Evolutionary conservation across 2,888 invertebrate genomes (phyloP).

Genomic region (Thyatira batis): DNA sequence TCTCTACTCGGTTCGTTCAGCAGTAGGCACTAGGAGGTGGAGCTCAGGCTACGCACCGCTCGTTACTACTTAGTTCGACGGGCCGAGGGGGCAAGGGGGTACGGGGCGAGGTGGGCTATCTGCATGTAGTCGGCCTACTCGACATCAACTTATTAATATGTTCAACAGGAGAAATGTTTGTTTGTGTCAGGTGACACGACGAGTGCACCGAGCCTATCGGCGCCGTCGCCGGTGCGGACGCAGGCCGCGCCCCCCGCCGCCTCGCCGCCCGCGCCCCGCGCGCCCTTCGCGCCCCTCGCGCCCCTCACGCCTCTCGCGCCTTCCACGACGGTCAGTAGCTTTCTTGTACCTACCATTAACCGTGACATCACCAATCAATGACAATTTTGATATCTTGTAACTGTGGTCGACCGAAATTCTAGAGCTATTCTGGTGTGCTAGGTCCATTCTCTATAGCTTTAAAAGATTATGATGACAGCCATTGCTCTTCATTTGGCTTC

Average conservation of each 20-base stretch:
- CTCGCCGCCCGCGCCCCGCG: not conserved
- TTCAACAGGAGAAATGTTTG: not conserved
- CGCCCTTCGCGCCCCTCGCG: too few relatives aligned
- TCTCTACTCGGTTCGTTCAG: not conserved
- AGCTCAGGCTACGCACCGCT: not conserved
- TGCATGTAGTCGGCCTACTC: not conserved
- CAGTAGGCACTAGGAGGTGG: not conserved
- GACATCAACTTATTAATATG: not conserved
- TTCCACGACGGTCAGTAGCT: too few relatives aligned
- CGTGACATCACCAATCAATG: too few relatives aligned
- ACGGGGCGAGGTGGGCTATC: too few relatives aligned
- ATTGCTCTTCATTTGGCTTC: too few relatives aligned
- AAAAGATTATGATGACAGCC: too few relatives aligned
- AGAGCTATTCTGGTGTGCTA: not conserved
- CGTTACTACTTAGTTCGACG: not conserved
- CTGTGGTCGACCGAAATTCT: too few relatives aligned
- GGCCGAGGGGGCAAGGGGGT: too few relatives aligned
- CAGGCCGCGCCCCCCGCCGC: constrained; percentile 48
- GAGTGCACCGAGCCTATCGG: constrained; percentile 55
- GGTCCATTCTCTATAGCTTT: not conserved
- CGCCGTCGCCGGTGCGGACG: constrained; percentile 53
- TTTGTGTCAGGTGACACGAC: constrained; percentile 52
- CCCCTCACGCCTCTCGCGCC: too few relatives aligned
- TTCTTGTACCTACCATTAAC: too few relatives aligned
- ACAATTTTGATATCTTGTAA: too few relatives aligned